Evolutionary conservation across 2,113 vertebrate genomes (phyloP), one percentile per base, ranked within the genome.

Genomic region (Oriolus oriolus): DNA sequence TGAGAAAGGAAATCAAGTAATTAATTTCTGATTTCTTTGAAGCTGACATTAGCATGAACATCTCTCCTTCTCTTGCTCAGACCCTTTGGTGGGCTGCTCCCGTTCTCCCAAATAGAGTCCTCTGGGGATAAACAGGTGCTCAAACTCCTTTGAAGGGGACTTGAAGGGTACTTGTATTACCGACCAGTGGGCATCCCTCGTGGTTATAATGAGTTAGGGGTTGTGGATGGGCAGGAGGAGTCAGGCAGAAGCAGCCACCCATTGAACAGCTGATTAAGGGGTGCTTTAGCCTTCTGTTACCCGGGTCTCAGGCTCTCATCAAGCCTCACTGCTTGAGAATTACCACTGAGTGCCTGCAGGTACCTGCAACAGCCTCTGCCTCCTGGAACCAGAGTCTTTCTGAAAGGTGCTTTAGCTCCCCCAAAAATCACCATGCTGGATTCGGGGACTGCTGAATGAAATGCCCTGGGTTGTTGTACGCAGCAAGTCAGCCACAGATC

Each of bases 261-360:
- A 30, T 27, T 41, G 59, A 92, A 61, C 68, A 77, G 64, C 45
- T 87, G 63, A 94, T 94, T 65, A 74, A 70, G 68, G 60, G 80
- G 33, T 89, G 91, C 39, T 94, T 92, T 74, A 87, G 84, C 59
- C 71, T 87, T 87, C 81, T n/a, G 21, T 95, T 91, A 52, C 28
- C 45, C 33, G 17, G 21, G 23, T 92, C 42, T 77, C 24, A 19
- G 70, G 70, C 49, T 95, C 78, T 2, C 15, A 69, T 52, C 0
- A 9, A 86, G 49, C 71, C 30, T 85, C 39, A 3, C 11, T 73
- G 53, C 86, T 84, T 11, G 57, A 31, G 86, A 74, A 74, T 80
- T 60, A 91, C 37, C 76, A 10, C 37, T 24, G 57, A 45, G 68
- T 87, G 6, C 79, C 74, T 64, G 70, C 74, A 49, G 69, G 52